A percentile compares a stretch with the other conserved stretches of the same genome.
Evolutionary conservation across 2,888 invertebrate species (phyloP).

Genomic region (Drosophila incognita): DNA sequence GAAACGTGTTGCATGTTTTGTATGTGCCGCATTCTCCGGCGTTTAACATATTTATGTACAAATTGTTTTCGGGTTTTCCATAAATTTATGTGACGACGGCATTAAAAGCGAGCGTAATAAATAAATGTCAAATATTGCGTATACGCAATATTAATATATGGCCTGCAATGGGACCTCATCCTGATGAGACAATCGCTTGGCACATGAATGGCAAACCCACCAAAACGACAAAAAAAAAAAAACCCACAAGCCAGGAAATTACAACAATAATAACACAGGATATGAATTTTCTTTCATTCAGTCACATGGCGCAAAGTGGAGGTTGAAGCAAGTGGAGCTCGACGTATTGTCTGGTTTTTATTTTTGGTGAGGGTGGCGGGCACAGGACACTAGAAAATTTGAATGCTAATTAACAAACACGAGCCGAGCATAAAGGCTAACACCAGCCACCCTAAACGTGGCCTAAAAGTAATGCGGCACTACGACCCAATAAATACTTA

Average conservation of each 20-base stretch:
- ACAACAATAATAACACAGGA: constrained; percentile 56
- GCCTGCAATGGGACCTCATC: constrained; percentile 31
- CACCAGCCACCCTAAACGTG: constrained; percentile 25
- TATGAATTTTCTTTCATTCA: constrained; percentile 12
- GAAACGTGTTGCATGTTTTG: constrained; percentile 69
- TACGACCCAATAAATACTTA: constrained; percentile 59
- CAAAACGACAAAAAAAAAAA: neutral
- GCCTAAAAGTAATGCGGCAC: constrained; percentile 24
- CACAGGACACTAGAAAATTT: constrained; percentile 6
- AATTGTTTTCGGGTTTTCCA: constrained; percentile 66
- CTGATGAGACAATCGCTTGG: constrained; percentile 69
- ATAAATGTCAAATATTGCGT: constrained; percentile 66
- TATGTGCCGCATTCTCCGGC: constrained; percentile 29
- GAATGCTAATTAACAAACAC: constrained; percentile 62
- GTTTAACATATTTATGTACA: constrained; percentile 18
- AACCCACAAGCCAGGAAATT: constrained; percentile 47
- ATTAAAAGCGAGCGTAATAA: constrained; percentile 64
- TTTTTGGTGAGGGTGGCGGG: neutral
- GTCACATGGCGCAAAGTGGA: constrained; percentile 14
- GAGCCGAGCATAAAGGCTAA: constrained; percentile 51
- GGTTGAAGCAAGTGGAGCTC: neutral
- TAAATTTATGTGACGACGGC: constrained; percentile 66
- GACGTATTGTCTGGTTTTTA: neutral
- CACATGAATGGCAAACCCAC: constrained; percentile 50
- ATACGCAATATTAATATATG: constrained; percentile 66